Evolutionary conservation across 2,797 vertebrate species (phyloP).

Genomic region (Platalea minor): DNA sequence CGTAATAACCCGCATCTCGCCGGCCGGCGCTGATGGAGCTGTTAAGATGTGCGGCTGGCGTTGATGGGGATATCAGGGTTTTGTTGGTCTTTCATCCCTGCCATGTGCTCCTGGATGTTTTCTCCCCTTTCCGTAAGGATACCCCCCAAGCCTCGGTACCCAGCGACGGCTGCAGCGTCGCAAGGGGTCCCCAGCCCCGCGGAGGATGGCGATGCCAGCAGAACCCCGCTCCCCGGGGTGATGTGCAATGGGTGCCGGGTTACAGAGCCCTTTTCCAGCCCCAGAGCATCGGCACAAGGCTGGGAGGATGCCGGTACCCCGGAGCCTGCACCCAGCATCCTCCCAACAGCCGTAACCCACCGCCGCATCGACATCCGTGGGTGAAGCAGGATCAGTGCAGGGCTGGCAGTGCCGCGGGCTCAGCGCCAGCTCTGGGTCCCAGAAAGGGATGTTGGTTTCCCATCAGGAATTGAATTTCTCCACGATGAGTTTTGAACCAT

Average conservation of each 20-base stretch:
- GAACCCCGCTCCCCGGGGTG: accelerated
- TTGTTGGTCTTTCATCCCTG: neutral
- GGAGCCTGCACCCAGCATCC: accelerated
- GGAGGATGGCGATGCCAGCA: neutral
- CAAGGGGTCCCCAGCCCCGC: accelerated
- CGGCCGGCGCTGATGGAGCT: neutral
- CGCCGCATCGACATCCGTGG: accelerated
- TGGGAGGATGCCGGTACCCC: neutral
- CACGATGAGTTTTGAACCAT: accelerated
- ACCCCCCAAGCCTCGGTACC: neutral
- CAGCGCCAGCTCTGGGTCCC: accelerated
- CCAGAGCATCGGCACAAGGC: accelerated
- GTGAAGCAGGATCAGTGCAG: neutral
- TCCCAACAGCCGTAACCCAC: accelerated
- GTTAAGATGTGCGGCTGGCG: accelerated
- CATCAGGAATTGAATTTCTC: neutral
- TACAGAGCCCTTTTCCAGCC: neutral
- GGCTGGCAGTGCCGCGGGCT: neutral
- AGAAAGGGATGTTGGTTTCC: neutral
- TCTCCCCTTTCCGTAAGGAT: neutral
- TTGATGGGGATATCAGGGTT: neutral
- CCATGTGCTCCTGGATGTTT: neutral
- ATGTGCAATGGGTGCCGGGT: accelerated
- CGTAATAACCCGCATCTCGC: accelerated
- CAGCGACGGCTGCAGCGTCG: accelerated